phyloP scores from a whole-genome alignment of 2,888 invertebrate genomes.

The Sesamia inferens region DNA sequence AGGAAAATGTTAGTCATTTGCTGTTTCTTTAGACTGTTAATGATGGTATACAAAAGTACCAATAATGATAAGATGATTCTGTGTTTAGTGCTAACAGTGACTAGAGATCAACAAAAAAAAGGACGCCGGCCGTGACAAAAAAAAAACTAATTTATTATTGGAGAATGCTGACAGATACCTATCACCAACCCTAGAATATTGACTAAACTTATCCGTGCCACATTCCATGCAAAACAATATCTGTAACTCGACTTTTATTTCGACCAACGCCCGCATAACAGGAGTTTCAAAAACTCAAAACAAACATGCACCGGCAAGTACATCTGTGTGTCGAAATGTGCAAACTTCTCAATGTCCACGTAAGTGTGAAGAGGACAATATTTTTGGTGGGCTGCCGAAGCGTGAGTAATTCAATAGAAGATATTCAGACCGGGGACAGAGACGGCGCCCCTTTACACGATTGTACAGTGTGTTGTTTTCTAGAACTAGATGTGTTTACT shows the following conservation, averaged over 20 bases:
- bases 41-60: too few species aligned
- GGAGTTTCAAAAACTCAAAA: slow-evolving; percentile 56
- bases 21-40: too few species aligned
- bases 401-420: slow-evolving; percentile 89
- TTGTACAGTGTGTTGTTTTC: slow-evolving; percentile 70
- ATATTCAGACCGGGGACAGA: slow-evolving; percentile 88
- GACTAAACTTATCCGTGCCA: not conserved
- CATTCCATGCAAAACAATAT: slow-evolving; percentile 22
- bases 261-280: slow-evolving; percentile 50
- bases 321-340: slow-evolving; percentile 65
- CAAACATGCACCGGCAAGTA: slow-evolving; percentile 60
- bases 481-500: not conserved
- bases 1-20: too few species aligned
- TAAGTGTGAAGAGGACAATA: slow-evolving; percentile 87
- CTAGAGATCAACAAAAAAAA: too few species aligned
- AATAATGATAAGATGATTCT: too few species aligned
- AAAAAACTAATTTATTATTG: too few species aligned
- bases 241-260: slow-evolving; percentile 30
- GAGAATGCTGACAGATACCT: too few species aligned
- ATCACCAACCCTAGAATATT: not conserved
- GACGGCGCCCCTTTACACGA: slow-evolving; percentile 73
- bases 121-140: too few species aligned
- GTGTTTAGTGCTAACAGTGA: too few species aligned
- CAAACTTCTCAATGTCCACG: slow-evolving; percentile 78
- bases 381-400: slow-evolving; percentile 87